A percentile compares a stretch with the other conserved stretches of the same genome.
Evolutionary conservation across 2,797 vertebrate genomes (phyloP).

Genomic region (Sarcophilus harrisii): DNA sequence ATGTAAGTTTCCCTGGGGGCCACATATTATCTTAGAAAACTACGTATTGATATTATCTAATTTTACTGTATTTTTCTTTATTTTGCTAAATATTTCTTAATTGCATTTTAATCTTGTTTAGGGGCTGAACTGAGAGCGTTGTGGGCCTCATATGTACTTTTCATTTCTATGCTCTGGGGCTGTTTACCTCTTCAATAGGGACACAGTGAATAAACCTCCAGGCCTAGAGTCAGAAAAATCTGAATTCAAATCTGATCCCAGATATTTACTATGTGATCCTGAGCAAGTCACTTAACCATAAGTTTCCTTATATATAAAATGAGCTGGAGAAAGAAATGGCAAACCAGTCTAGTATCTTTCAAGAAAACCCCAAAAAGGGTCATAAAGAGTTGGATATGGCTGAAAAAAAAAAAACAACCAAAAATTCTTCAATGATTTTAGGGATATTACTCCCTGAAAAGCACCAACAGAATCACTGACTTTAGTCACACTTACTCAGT

Average conservation of each 20-base stretch:
- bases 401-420: background rate
- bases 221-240: background rate
- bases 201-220: background rate
- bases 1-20: background rate
- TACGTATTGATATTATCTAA: background rate
- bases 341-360: background rate
- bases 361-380: background rate
- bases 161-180: background rate
- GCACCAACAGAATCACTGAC: background rate
- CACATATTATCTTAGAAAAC: background rate
- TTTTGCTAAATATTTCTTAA: background rate
- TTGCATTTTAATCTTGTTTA: background rate
- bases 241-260: background rate
- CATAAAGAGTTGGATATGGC: background rate
- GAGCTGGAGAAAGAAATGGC: background rate
- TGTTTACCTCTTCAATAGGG: background rate
- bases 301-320: background rate
- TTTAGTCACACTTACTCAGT: conserved; percentile 20
- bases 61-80: background rate
- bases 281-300: background rate
- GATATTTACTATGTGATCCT: background rate
- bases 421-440: background rate
- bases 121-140: background rate
- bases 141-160: background rate
- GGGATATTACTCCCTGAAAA: background rate